Evolutionary conservation across 92 coral and sea anemone species (phyloP), one percentile per base, ranked within the genome.

Genomic region (Porites rus): DNA sequence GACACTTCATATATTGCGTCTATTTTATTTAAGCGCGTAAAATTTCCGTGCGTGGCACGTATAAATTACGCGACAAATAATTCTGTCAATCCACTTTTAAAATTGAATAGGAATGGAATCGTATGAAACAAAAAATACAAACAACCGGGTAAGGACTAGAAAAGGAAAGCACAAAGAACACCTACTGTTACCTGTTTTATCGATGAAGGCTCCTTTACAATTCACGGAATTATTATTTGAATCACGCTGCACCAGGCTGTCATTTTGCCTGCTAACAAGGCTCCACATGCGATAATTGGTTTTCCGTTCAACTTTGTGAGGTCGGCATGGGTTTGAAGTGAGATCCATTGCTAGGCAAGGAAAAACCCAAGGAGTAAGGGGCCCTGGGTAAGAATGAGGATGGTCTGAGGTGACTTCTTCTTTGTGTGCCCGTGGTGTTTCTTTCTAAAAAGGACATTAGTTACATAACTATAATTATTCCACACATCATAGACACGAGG

Each of bases 241-340:
- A 60, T 82, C 62, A 17, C 78, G 67, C 65, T 60, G 31, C n/a
- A 82, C 53, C 16, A 72, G 43, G 24, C 78, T 50, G 24, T 73
- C 87, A 14, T 31, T 71, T 17, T 18, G 16, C 54, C 59, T 71
- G 79, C 87, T 82, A 10, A 82, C 77, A 14, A 51, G 70, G 51
- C 17, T 82, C 87, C 87, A 82, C 52, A 82, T 59, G 0, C 79
- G 79, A 63, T 82, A 82, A 1, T 22, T 82, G 6, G 58, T 60
- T 46, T 59, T 13, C 21, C 1, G 46, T 18, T 19, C 63, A n/a
- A 82, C 31, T 31, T 19, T 21, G 70, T 82, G 87, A 10, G 22
- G 66, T 62, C 52, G 22, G 1, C 3, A 22, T 22, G 24, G 0
- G 24, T 22, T 22, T 22, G 24, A 22, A 22, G 24, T 0, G 24